Evolutionary conservation across 2,888 invertebrate genomes (phyloP).

Genomic region (Tenthredo amoena): DNA sequence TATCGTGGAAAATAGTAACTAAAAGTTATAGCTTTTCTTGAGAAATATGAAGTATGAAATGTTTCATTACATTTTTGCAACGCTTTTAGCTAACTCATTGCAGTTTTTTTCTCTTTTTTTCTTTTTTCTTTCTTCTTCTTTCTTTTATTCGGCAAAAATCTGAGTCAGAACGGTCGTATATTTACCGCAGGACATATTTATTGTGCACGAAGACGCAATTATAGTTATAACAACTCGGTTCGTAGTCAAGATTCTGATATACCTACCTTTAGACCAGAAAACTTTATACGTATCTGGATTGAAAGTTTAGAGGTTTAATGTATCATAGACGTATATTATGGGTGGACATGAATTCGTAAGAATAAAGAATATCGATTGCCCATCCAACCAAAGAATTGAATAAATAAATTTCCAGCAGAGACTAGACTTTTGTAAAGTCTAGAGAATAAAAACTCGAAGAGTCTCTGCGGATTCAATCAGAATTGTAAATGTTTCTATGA

Average conservation of each 20-base stretch:
- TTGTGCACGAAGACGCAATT: not conserved
- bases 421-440: not conserved
- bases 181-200: not conserved
- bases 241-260: not conserved
- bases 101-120: not conserved
- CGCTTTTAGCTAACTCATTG: not conserved
- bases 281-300: not conserved
- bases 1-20: no score
- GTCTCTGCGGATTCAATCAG: not conserved
- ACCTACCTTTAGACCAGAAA: not conserved
- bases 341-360: not conserved
- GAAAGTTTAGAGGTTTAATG: not conserved
- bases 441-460: not conserved
- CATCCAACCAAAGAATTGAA: not conserved
- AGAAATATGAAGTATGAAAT: not conserved
- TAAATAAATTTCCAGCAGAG: not conserved
- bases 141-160: not conserved
- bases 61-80: not conserved
- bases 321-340: not conserved
- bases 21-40: not conserved
- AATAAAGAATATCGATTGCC: not conserved
- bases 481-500: not conserved
- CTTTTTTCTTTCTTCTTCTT: not conserved
- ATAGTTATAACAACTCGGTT: constrained; percentile 1
- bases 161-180: not conserved